Evolutionary conservation across 2,113 vertebrate genomes (phyloP), one percentile per base, ranked within the genome.

Genomic region (Elephantulus edwardii): DNA sequence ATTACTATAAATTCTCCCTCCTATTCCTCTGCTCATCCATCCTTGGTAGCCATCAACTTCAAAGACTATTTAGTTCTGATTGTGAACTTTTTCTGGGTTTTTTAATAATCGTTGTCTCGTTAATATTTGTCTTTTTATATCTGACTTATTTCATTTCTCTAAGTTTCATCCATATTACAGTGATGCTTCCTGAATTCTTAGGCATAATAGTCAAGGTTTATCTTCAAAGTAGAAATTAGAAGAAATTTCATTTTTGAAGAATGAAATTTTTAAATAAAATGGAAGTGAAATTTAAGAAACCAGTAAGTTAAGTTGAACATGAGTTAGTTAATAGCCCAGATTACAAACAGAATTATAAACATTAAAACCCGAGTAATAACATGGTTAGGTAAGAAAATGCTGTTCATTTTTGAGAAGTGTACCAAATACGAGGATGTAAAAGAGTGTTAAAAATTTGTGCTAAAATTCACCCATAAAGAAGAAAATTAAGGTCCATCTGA

Each of bases 291-390:
- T 86, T 83, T 28, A 92, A 30, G 44, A 78, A 60, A 78, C 78
- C 52, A 68, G 30, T 83, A 54, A 95, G 58, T 66, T 64, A 28
- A 46, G n/a, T 83, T 83, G 64, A 94, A 68, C 11, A 60, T n/a
- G 44, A 5, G 42, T 71, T 75, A 70, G 22, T 75, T 87, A 91
- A 46, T 85, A 85, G 22, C 33, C 90, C 33, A 86, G 12, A 52
- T 82, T 92, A 79, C 17, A 91, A 90, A 88, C 12, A 91, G 58
- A 94, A 68, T 80, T 50, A 75, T 74, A 64, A 64, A 75, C 35
- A 89, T 54, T 86, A 88, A 84, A 81, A 78, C 40, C 24, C 76
- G 8, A 83, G 12, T 86, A n/a, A 33, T 83, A 22, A 42, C 33
- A 62, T 54, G 16, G 16, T 79, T 56, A 68, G 35, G 38, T 54